A percentile compares a stretch with the other conserved stretches of the same genome.
These are phyloP conservation scores for Pituophis catenifer DNA, from an alignment of 2,113 vertebrate species.

Conservation along the genomic window DNA sequence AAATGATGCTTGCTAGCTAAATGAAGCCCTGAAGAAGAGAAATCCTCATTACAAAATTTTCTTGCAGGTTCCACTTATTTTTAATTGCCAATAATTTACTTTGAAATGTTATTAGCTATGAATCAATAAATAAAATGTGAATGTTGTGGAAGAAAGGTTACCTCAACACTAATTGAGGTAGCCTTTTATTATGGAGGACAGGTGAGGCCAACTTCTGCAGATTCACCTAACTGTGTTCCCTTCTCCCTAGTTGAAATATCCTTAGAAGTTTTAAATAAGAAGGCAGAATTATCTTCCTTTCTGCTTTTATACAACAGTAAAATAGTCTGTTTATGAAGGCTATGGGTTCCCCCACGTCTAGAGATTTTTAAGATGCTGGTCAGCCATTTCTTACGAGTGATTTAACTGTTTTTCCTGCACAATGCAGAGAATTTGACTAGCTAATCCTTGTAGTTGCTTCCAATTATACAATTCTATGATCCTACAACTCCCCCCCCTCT, in stretches of 20 bases:
- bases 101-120: neutral
- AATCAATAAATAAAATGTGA: neutral
- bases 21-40: neutral
- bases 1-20: neutral
- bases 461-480: neutral
- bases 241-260: neutral
- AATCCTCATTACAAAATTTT: neutral
- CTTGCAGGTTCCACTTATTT: neutral
- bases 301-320: neutral
- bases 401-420: neutral
- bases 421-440: neutral
- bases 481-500: neutral
- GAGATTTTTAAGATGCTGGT: neutral
- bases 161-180: neutral
- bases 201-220: neutral
- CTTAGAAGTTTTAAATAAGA: neutral
- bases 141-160: neutral
- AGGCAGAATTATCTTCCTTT: neutral
- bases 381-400: neutral
- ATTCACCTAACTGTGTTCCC: neutral
- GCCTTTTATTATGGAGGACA: neutral
- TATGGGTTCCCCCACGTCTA: neutral
- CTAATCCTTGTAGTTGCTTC: neutral
- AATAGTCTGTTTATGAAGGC: neutral
- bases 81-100: neutral